Evolutionary conservation across 2,797 vertebrate species (phyloP).

Genomic region (Rhincodon typus): DNA sequence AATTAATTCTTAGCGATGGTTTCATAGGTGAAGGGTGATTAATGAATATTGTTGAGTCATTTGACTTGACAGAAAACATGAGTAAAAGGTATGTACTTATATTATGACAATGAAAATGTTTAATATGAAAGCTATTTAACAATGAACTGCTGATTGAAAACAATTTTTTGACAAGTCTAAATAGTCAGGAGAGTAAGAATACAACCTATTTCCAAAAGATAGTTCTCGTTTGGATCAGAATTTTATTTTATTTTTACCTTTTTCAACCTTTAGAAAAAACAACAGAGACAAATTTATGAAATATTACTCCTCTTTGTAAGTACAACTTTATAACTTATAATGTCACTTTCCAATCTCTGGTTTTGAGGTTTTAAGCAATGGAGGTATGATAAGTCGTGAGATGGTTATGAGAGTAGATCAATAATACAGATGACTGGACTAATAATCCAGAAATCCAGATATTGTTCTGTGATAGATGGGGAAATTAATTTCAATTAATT

Average conservation of each 20-base stretch:
- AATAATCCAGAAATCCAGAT: neutral
- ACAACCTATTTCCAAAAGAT: neutral
- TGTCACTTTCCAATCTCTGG: too few species aligned
- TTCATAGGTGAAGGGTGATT: neutral
- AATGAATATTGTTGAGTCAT: neutral
- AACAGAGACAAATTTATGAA: neutral
- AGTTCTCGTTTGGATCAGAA: neutral
- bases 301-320: neutral
- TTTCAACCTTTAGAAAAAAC: neutral
- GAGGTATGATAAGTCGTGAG: neutral
- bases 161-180: neutral
- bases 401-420: neutral
- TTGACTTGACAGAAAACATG: constrained; percentile 15
- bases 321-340: too few species aligned
- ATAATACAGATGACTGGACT: neutral
- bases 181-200: neutral
- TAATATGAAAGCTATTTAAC: neutral
- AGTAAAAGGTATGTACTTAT: neutral
- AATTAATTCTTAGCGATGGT: neutral
- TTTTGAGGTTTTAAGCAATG: neutral
- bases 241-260: neutral
- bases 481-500: too few species aligned
- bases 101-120: neutral
- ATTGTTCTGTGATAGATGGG: too few species aligned
- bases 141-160: neutral